Evolutionary conservation across 2,113 vertebrate species (phyloP).

Genomic region (Chascanopsetta lugubris): DNA sequence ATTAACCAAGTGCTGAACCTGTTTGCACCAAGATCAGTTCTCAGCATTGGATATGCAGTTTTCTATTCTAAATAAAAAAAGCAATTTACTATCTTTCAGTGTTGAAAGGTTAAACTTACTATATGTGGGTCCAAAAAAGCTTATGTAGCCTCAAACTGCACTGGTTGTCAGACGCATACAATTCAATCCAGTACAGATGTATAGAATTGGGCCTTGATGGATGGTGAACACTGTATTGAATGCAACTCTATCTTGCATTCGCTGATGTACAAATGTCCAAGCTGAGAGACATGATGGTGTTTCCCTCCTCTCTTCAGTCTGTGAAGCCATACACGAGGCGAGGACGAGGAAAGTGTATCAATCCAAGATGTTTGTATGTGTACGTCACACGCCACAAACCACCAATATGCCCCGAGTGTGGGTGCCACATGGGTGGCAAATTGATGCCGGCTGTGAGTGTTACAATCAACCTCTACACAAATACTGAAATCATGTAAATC

Average conservation of each 20-base stretch:
- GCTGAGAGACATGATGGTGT: not conserved
- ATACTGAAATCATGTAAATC: not conserved
- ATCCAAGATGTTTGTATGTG: constrained; percentile 90
- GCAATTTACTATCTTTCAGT: not conserved
- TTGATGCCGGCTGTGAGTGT: constrained; percentile 89
- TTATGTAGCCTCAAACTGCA: no score
- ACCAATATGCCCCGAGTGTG: constrained; percentile 89
- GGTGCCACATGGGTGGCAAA: constrained; percentile 92
- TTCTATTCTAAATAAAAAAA: no score
- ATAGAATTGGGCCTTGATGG: not conserved
- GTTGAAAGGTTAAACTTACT: not conserved
- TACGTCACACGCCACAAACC: constrained; percentile 98
- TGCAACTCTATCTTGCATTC: not conserved
- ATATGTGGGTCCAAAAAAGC: no score
- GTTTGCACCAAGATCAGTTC: not conserved
- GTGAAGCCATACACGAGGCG: constrained; percentile 92
- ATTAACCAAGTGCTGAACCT: not conserved
- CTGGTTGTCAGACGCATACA: no score
- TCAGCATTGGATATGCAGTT: no score
- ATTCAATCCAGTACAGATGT: not conserved
- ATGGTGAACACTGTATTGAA: not conserved
- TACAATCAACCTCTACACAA: not conserved
- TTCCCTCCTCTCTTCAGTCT: constrained; percentile 77
- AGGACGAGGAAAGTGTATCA: constrained; percentile 91
- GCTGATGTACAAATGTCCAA: no score